Conservation (phyloP, 1,140 invertebrate species). For the Rhyacophila brunnea region DNA sequence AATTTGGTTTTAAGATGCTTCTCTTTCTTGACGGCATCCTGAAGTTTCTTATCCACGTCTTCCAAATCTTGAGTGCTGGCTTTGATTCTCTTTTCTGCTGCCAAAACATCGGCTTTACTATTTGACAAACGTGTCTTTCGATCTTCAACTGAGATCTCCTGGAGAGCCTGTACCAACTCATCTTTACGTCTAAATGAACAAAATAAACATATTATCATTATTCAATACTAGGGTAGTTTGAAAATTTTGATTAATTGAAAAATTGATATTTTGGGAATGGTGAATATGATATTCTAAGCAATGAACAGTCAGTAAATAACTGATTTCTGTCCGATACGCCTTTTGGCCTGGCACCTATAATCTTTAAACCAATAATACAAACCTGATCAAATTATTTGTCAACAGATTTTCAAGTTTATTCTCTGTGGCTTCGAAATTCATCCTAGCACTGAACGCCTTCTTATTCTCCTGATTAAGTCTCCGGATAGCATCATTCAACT, state of each 20-base stretch:
- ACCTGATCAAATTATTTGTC: slow-evolving; percentile 92
- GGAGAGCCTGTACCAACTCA: slow-evolving; percentile 85
- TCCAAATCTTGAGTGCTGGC: slow-evolving; percentile 80
- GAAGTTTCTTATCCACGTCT: slow-evolving; percentile 63
- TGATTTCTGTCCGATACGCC: no score
- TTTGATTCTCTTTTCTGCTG: slow-evolving; percentile 78
- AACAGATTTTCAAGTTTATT: slow-evolving; percentile 97
- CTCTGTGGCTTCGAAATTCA: slow-evolving; percentile 95
- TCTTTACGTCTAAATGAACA: slow-evolving; percentile 69
- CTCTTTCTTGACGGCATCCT: slow-evolving; percentile 73
- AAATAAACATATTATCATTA: neutral
- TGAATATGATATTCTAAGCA: neutral
- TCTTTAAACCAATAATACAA: no score
- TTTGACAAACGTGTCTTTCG: slow-evolving; percentile 83
- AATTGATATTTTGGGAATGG: neutral
- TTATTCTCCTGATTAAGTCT: slow-evolving; percentile 93
- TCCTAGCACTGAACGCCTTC: slow-evolving; percentile 90
- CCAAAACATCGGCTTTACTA: slow-evolving; percentile 75
- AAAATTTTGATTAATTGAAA: no score
- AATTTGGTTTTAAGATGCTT: slow-evolving; percentile 68
- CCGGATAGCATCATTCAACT: slow-evolving; percentile 94
- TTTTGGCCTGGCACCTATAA: no score
- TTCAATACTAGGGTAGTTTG: no score
- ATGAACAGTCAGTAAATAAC: no score
- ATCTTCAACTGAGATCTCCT: slow-evolving; percentile 95